phyloP scores from a whole-genome alignment of 2,888 invertebrate genomes.

The Amblyjoppa fuscipennis region DNA sequence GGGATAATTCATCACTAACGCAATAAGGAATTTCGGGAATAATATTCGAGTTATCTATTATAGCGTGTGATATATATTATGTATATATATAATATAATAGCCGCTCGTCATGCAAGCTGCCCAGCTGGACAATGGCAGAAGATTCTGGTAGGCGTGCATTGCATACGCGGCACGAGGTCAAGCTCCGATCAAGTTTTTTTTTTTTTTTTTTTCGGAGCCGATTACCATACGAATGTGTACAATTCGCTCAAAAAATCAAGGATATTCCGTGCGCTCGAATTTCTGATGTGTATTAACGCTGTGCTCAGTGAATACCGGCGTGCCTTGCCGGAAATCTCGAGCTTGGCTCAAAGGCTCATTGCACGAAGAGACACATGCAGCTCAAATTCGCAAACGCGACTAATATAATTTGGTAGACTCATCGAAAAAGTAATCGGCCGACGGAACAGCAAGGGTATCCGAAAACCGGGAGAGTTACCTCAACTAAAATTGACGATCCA shows the following conservation, averaged over 20 bases:
- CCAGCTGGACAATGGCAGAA: slow-evolving; percentile 60
- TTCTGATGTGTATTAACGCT: background rate
- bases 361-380: background rate
- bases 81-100: background rate
- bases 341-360: background rate
- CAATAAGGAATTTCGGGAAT: background rate
- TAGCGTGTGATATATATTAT: background rate
- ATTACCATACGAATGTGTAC: background rate
- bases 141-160: slow-evolving; percentile 36
- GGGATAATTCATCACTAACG: background rate
- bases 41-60: background rate
- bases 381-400: background rate
- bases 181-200: background rate
- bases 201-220: background rate
- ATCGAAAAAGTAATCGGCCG: background rate
- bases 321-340: background rate
- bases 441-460: background rate
- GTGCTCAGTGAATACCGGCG: background rate
- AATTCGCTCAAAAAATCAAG: background rate
- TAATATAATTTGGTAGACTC: background rate
- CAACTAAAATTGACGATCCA: background rate
- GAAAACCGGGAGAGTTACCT: background rate
- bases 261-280: background rate
- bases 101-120: slow-evolving; percentile 3
- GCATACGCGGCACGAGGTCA: slow-evolving; percentile 56